Evolutionary conservation across 1,140 invertebrate genomes (phyloP).

Genomic region (Caenorhabditis inopinata): DNA sequence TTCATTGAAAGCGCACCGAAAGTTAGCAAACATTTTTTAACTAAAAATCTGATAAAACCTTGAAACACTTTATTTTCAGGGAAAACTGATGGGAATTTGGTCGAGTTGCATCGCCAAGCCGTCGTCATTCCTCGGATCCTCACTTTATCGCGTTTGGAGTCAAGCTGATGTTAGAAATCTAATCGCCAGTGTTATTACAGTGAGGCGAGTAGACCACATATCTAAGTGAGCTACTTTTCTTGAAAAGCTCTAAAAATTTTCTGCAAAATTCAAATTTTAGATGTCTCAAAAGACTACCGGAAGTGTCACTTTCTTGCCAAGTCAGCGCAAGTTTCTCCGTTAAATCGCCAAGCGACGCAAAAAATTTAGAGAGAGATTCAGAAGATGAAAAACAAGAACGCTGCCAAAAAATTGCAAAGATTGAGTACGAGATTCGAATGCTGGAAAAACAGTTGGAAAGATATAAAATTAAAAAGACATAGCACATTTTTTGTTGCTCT

Average conservation of each 20-base stretch:
- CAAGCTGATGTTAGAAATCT: background rate
- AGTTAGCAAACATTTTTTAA: background rate
- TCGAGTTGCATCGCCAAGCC: constrained; percentile 4
- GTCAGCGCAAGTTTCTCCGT: background rate
- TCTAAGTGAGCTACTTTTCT: background rate
- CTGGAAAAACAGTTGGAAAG: background rate
- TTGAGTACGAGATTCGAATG: background rate
- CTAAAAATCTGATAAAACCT: background rate
- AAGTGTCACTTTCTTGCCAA: constrained; percentile 1
- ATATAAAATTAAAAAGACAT: background rate
- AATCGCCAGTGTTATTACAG: background rate
- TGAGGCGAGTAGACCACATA: background rate
- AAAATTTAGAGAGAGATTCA: background rate
- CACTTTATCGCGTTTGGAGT: background rate
- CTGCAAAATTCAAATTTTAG: background rate
- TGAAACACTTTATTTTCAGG: background rate
- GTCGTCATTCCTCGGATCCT: background rate
- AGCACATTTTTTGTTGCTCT: background rate
- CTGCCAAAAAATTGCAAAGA: background rate
- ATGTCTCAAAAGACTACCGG: background rate
- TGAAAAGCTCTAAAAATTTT: background rate
- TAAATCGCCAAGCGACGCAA: background rate
- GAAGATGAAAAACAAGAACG: background rate
- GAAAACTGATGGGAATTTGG: background rate
- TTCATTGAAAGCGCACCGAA: background rate